A percentile compares a stretch with the other conserved stretches of the same genome.
These are phyloP conservation scores for Pundamilia nyererei DNA, from an alignment of 2,113 vertebrate genomes.

Conservation along the genomic window DNA sequence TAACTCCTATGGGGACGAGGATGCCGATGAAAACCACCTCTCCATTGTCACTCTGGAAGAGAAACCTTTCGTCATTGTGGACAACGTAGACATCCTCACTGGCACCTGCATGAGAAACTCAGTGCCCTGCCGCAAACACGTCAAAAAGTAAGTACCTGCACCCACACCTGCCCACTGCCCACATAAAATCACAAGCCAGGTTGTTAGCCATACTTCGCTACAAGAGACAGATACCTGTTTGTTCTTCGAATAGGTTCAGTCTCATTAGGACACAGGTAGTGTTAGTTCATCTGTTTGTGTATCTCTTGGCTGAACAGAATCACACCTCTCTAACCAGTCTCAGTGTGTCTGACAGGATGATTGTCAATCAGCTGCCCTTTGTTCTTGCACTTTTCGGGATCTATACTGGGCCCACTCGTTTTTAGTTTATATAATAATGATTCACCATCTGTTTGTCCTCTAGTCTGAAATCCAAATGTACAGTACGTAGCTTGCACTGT, in stretches of 20 bases:
- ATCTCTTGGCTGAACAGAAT: not conserved
- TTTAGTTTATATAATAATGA: conserved; percentile 54
- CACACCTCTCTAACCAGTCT: not conserved
- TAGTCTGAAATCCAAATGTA: conserved; percentile 4
- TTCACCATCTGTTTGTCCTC: conserved; percentile 36
- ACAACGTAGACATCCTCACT: conserved; percentile 92
- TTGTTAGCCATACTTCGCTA: not conserved
- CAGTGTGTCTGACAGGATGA: conserved; percentile 1
- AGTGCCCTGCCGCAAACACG: conserved; percentile 89
- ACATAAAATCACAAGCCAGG: not conserved
- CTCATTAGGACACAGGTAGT: not conserved
- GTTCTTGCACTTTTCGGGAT: conserved; percentile 19
- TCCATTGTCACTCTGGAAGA: conserved; percentile 97
- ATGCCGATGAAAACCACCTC: conserved; percentile 91
- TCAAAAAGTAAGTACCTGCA: conserved; percentile 82
- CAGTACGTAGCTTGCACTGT: not conserved
- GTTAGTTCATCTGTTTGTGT: not conserved
- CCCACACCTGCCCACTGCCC: not conserved
- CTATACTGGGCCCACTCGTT: conserved; percentile 42
- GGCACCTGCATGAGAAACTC: conserved; percentile 95
- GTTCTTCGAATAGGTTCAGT: not conserved
- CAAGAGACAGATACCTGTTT: not conserved
- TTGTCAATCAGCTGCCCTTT: conserved; percentile 29
- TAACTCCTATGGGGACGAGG: conserved; percentile 86
- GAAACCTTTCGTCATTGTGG: conserved; percentile 94